Conservation (phyloP, 2,113 vertebrate genomes). For the Salminus brasiliensis region DNA sequence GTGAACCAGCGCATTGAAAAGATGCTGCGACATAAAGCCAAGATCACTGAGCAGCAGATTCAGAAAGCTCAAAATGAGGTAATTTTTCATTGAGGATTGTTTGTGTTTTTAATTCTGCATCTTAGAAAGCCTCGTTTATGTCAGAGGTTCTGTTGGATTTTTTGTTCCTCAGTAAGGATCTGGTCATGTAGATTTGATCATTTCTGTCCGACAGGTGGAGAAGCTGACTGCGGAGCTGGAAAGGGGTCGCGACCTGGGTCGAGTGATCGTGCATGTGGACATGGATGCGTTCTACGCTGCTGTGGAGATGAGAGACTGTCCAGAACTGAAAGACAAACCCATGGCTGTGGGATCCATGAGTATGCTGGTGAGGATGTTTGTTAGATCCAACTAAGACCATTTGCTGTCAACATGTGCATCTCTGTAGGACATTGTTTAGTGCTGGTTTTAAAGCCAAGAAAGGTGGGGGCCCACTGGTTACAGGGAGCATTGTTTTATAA, state of each 20-base stretch:
- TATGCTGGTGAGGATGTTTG: constrained; percentile 86
- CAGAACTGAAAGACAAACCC: constrained; percentile 88
- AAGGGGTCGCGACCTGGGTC: constrained; percentile 81
- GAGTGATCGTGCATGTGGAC: constrained; percentile 91
- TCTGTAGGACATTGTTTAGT: no score
- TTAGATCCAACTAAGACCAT: neutral
- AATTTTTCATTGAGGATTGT: no score
- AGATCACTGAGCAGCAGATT: constrained; percentile 84
- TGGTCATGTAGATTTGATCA: neutral
- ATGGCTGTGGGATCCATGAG: constrained; percentile 95
- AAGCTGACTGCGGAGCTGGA: constrained; percentile 80
- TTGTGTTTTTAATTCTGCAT: neutral
- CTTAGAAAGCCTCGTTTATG: neutral
- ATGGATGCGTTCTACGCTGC: constrained; percentile 99
- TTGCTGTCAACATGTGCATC: no score
- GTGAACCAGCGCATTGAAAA: constrained; percentile 93
- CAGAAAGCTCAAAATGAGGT: constrained; percentile 88
- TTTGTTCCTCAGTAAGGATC: neutral
- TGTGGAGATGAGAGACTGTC: constrained; percentile 93
- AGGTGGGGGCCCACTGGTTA: no score
- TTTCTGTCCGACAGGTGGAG: constrained; percentile 78
- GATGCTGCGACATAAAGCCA: constrained; percentile 87
- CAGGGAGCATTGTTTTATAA: no score
- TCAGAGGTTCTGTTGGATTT: neutral
- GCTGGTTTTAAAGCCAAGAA: no score